Evolutionary conservation across 2,113 vertebrate genomes (phyloP), one percentile per base, ranked within the genome.

Genomic region (Coregonus clupeaformis): DNA sequence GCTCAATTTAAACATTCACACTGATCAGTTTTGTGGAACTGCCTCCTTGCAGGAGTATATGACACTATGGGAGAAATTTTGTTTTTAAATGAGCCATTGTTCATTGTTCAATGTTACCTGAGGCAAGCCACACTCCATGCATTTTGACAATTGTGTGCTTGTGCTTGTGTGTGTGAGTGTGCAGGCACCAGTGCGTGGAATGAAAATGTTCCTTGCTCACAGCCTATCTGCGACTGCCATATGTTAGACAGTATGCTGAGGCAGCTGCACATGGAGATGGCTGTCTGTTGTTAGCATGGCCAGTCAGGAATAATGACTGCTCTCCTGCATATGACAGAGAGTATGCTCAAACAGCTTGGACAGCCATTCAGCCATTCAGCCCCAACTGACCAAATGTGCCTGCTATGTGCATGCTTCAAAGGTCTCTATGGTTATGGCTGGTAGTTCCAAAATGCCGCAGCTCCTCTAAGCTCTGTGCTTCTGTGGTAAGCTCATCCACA

Each of bases 351-450:
- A 52, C 49, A 52, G 49, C 16, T 18, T 52, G 16, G 49, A 52
- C 49, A 52, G 1, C 16, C 16, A 52, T 52, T 52, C 49, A 52
- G 1, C 16, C 16, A 52, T 52, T 52, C 16, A 14, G 13, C 49
- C 49, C 49, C 9, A 42, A 14, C 49, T 18, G 16, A 52, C 49
- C 49, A 52, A 52, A 52, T 52, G 49, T 52, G 49, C 49, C 49
- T 52, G 12, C 49, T 42, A 52, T 52, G 1, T 52, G 12, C 49
- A 16, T 14, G 20, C 78, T 83, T 64, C 65, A 49, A 25, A 72
- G 22, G 79, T 92, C 78, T 76, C 88, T 82, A 87, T 90, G 82
- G 88, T 81, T 85, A 89, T 84, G 66, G 5, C 14, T 52, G 49
- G 49, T 52, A 52, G 49, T 52, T 52, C 49, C 49, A 52, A 52